Evolutionary conservation across 37 sponge, comb jelly and placozoan genomes (phyloP).

Genomic region (Beroe forskalii): DNA sequence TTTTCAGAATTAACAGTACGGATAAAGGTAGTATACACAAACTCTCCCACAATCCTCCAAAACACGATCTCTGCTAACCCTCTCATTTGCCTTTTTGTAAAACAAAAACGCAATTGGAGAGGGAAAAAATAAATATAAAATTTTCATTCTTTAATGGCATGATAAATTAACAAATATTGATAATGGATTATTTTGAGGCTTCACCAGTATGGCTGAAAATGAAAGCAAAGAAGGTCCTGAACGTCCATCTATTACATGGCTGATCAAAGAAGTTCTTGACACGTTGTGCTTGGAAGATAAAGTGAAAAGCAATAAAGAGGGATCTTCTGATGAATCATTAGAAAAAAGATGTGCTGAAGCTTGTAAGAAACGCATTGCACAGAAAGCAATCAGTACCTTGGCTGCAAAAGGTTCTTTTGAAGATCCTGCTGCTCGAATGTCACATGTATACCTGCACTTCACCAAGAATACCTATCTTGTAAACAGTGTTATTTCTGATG

Average conservation of each 20-base stretch:
- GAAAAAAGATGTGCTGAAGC: slow-evolving; percentile 52
- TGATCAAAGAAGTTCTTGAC: slow-evolving; percentile 57
- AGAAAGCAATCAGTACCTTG: slow-evolving; percentile 22
- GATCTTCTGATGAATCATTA: slow-evolving; percentile 35
- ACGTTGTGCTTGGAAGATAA: slow-evolving; percentile 51
- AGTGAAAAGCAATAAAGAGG: slow-evolving; percentile 52
- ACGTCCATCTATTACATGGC: slow-evolving; percentile 41
- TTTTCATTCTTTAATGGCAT: background rate
- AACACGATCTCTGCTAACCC: too few relatives aligned
- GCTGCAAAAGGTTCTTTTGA: slow-evolving; percentile 34
- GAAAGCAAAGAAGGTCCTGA: slow-evolving; percentile 12
- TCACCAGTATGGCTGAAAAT: background rate
- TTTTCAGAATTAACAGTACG: too few relatives aligned
- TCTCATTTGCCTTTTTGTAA: too few relatives aligned
- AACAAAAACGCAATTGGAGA: too few relatives aligned
- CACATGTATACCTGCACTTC: slow-evolving; percentile 52
- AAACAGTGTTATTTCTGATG: slow-evolving; percentile 57
- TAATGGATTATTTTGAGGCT: too few relatives aligned
- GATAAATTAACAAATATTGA: background rate
- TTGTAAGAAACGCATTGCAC: slow-evolving; percentile 22
- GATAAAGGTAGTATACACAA: too few relatives aligned
- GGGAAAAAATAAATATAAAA: too few relatives aligned
- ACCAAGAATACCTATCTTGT: slow-evolving; percentile 47
- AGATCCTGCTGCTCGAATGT: slow-evolving; percentile 39
- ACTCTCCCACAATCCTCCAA: too few relatives aligned